Conservation (phyloP, 2,113 vertebrate genomes). For the Budorcas taxicolor region DNA sequence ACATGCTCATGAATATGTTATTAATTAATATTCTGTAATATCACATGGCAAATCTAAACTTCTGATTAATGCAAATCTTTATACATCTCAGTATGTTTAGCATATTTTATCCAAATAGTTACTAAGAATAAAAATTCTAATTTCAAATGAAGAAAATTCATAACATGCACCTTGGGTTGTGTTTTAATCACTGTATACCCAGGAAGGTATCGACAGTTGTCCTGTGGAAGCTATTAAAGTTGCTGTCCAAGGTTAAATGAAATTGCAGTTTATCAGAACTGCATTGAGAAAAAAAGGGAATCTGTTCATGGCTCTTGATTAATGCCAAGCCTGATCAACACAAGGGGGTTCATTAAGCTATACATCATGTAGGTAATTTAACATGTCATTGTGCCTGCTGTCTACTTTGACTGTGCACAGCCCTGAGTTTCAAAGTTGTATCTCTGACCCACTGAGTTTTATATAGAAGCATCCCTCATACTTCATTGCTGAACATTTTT, state of each 20-base stretch:
- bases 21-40: slow-evolving; percentile 56
- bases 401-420: slow-evolving; percentile 83
- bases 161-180: slow-evolving; percentile 91
- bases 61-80: slow-evolving; percentile 64
- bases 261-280: slow-evolving; percentile 99
- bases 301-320: slow-evolving; percentile 99
- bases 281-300: slow-evolving; percentile 99
- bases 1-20: background rate
- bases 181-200: slow-evolving; percentile 99
- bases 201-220: slow-evolving; percentile 99
- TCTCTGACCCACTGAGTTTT: slow-evolving; percentile 59
- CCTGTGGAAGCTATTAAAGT: slow-evolving; percentile 99
- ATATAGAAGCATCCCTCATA: slow-evolving; percentile 52
- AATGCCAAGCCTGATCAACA: slow-evolving; percentile 99
- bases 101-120: slow-evolving; percentile 85
- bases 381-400: slow-evolving; percentile 97
- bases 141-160: slow-evolving; percentile 92
- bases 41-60: background rate
- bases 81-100: slow-evolving; percentile 74
- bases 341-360: slow-evolving; percentile 99
- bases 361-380: slow-evolving; percentile 99
- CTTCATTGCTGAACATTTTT: slow-evolving; percentile 56
- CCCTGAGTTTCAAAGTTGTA: slow-evolving; percentile 72
- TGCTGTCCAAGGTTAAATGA: slow-evolving; percentile 99
- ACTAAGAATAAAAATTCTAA: slow-evolving; percentile 93